phyloP scores from a whole-genome alignment of 2,888 invertebrate genomes.

The Latrodectus elegans region DNA sequence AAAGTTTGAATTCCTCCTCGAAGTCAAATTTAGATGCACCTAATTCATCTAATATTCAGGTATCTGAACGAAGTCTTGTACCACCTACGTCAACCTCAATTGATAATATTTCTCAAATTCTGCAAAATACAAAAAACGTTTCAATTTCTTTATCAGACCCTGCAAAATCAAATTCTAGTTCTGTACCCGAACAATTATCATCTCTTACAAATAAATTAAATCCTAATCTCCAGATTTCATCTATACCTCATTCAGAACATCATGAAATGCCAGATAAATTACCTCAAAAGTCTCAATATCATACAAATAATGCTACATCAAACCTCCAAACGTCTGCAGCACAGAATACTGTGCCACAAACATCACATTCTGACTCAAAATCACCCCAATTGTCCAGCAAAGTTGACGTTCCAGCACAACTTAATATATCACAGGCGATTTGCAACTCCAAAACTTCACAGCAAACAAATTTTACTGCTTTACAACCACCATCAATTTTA shows the following conservation, averaged over 20 bases:
- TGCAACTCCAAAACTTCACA: slow-evolving; percentile 32
- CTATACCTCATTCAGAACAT: slow-evolving; percentile 19
- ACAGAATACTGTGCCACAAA: slow-evolving; percentile 31
- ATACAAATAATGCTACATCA: slow-evolving; percentile 23
- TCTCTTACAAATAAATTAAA: slow-evolving; percentile 52
- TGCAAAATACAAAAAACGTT: slow-evolving; percentile 52
- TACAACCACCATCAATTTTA: slow-evolving; percentile 23
- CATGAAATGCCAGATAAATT: slow-evolving; percentile 13
- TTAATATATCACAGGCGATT: slow-evolving; percentile 25
- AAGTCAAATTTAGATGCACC: slow-evolving; percentile 33
- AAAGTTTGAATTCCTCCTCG: slow-evolving; percentile 11
- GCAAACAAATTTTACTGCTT: slow-evolving; percentile 32
- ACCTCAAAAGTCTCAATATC: slow-evolving; percentile 44
- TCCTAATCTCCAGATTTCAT: slow-evolving; percentile 53
- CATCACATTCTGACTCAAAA: slow-evolving; percentile 21
- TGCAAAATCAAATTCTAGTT: slow-evolving; percentile 24
- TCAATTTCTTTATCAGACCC: slow-evolving; percentile 48
- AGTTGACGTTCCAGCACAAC: slow-evolving; percentile 36
- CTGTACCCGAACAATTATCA: slow-evolving; percentile 40
- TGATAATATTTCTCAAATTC: slow-evolving; percentile 29
- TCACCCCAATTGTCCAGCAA: slow-evolving; percentile 43
- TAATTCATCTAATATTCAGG: slow-evolving; percentile 22
- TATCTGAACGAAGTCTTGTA: slow-evolving; percentile 17
- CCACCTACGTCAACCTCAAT: slow-evolving; percentile 7
- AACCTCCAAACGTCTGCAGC: slow-evolving; percentile 31